Evolutionary conservation across 2,113 vertebrate species (phyloP), one percentile per base, ranked within the genome.

Genomic region (Dendropsophus ebraccatus): DNA sequence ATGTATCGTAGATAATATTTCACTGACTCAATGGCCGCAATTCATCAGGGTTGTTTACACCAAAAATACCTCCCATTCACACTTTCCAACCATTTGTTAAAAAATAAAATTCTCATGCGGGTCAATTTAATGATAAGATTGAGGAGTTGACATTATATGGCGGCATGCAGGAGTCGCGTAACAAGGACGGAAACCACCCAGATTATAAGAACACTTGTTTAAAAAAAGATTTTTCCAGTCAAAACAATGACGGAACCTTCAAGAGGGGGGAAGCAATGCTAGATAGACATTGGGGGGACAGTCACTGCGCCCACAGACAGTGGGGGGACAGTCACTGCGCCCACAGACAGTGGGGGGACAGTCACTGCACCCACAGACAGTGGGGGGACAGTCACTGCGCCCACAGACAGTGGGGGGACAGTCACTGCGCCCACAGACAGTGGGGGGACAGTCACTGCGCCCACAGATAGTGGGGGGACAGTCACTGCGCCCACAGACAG

Each of bases 11-110:
- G 77, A 41, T 86, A 73, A 49, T 30, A 47, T 81, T 73, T 81
- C 28, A 32, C 35, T 74, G 35, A 81, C 67, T 87, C 52, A 73
- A 35, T 76, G 72, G 58, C n/a, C 73, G 65, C 56, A 84, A 81
- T 81, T 74, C 65, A 87, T 87, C 54, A 73, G 19, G 23, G 52
- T 87, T 87, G 85, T 87, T 87, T 87, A 74, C 54, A 50, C 52
- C 72, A n/a, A 86, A 72, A 81, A 54, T 50, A 32, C 54, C 37
- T 87, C 67, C 67, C 37, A 74, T 81, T 81, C 21, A 74, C 28
- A 74, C 67, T 81, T 87, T 87, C 60, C 85, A 80, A 11, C 21
- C 56, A 50, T 58, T 76, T 32, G 17, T 60, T 35, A 23, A 65
- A 50, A 25, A 65, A 2, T 65, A 81, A 47, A 62, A 25, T 4